Evolutionary conservation across 2,113 vertebrate species (phyloP), one percentile per base, ranked within the genome.

Genomic region (Falcunculus frontatus): DNA sequence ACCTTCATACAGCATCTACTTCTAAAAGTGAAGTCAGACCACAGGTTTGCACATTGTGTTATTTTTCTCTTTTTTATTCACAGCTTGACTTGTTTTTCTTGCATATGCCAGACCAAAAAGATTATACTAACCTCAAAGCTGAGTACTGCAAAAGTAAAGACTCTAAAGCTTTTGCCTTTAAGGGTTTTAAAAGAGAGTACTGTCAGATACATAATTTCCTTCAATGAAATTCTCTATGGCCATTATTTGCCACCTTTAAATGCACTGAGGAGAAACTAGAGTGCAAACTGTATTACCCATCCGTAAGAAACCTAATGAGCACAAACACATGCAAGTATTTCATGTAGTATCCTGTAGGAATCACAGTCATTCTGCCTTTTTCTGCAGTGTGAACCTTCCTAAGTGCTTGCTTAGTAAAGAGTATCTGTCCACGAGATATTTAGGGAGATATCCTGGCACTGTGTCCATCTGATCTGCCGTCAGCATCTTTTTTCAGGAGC

Each of bases 71-170:
- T 70, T 78, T 64, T 86, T 83, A n/a, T 73, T 80, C 44, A 72
- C 50, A 80, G 27, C 47, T 82, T 69, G 20, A 73, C 37, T 90
- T 90, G 50, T 79, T 93, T 94, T 77, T 84, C 47, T 83, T 70
- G 18, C 26, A 56, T 14, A 41, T 84, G 22, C 7, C 13, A 62
- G 49, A 64, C 23, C 6, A 10, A 87, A 84, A 86, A 86, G 10
- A 27, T 29, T 49, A 46, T 80, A 33, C 19, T 41, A 60, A 78
- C 33, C 15, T 77, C 39, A 37, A 19, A 81, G 21, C 47, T 65
- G 19, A 77, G 8, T 39, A 46, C 26, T 37, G 32, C 15, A 55
- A 70, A 84, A 64, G 4, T 49, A 67, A 82, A 74, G 16, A 39
- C 30, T 57, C 20, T 35, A 63, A 86, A 67, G 21, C 26, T 39